Evolutionary conservation across 2,113 vertebrate genomes (phyloP).

Genomic region (Brachyistius frenatus): DNA sequence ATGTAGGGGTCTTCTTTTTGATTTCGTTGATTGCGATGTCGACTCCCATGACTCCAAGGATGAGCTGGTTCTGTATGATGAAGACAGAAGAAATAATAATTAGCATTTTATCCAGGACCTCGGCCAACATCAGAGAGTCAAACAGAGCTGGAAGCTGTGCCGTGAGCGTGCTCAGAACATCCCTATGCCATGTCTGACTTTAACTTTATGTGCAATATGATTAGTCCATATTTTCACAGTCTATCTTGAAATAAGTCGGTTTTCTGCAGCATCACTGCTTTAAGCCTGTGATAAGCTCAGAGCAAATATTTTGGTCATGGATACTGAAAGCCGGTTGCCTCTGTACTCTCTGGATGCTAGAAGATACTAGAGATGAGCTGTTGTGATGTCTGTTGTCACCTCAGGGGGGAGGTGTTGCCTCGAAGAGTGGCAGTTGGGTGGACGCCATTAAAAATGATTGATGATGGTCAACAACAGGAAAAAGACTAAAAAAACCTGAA

Average conservation of each 20-base stretch:
- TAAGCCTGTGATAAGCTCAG: slow-evolving; percentile 60
- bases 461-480: slow-evolving; percentile 38
- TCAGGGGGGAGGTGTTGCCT: slow-evolving; percentile 78
- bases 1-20: slow-evolving; percentile 95
- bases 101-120: background rate
- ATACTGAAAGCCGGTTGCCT: slow-evolving; percentile 47
- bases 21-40: slow-evolving; percentile 97
- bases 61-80: slow-evolving; percentile 93
- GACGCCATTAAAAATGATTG: slow-evolving; percentile 42
- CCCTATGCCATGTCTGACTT: slow-evolving; percentile 39
- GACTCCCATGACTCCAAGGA: slow-evolving; percentile 98
- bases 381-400: slow-evolving; percentile 59
- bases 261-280: slow-evolving; percentile 35
- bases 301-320: slow-evolving; percentile 61
- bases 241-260: slow-evolving; percentile 44
- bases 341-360: slow-evolving; percentile 29
- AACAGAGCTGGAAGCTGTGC: slow-evolving; percentile 8
- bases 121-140: background rate
- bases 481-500: slow-evolving; percentile 36
- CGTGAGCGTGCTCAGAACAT: slow-evolving; percentile 27
- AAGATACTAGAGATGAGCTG: slow-evolving; percentile 11
- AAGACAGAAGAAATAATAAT: slow-evolving; percentile 12
- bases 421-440: slow-evolving; percentile 32
- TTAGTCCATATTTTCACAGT: slow-evolving; percentile 49
- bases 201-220: slow-evolving; percentile 53